Conservation (phyloP, 2,888 invertebrate genomes). For the Troides aeacus region DNA sequence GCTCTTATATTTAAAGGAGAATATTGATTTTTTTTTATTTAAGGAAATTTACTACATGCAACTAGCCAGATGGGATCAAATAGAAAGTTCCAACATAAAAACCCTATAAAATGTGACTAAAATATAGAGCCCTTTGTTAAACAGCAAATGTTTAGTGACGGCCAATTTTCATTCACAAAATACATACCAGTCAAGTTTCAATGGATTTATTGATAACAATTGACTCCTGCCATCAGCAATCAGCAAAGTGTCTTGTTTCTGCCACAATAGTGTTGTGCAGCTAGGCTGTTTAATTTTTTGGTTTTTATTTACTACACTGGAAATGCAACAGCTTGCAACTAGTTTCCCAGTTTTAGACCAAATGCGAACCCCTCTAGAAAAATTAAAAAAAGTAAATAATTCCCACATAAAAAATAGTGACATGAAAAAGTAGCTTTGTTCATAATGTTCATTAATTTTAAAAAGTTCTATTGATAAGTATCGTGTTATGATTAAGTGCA, state of each 20-base stretch:
- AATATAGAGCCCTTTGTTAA: neutral
- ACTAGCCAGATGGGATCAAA: too few relatives aligned
- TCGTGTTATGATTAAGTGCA: too few relatives aligned
- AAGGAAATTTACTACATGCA: too few relatives aligned
- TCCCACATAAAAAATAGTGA: neutral
- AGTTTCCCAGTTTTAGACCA: conserved; percentile 83
- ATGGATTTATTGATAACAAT: conserved; percentile 82
- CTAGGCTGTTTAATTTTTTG: conserved; percentile 43
- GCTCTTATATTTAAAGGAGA: too few relatives aligned
- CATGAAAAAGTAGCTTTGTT: neutral
- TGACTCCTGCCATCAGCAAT: conserved; percentile 81
- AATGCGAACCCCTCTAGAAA: conserved; percentile 77
- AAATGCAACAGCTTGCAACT: conserved; percentile 49
- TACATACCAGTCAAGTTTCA: conserved; percentile 55
- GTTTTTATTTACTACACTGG: conserved; percentile 38
- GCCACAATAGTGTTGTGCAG: conserved; percentile 82
- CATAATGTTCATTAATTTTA: neutral
- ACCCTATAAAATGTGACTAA: too few relatives aligned
- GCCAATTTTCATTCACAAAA: conserved; percentile 49
- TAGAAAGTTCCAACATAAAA: too few relatives aligned
- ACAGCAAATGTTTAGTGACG: neutral
- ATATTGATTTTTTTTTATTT: too few relatives aligned
- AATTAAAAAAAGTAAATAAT: neutral
- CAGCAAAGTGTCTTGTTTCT: conserved; percentile 76
- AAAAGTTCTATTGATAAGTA: neutral